phyloP scores from a whole-genome alignment of 2,113 vertebrate genomes.

The Haemorhous mexicanus region DNA sequence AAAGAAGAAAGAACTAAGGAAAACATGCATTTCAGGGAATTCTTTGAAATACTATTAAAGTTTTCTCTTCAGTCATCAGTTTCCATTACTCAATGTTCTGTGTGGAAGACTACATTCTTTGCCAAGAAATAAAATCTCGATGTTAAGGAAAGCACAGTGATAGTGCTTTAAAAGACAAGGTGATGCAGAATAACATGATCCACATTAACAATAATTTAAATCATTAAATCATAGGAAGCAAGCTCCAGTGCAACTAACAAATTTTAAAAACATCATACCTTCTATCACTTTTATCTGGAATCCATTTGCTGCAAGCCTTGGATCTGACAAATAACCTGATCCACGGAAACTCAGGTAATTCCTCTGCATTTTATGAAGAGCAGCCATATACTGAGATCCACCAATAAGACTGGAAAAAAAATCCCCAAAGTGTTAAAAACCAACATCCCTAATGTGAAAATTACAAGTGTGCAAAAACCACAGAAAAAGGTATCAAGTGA shows the following conservation, averaged over 20 bases:
- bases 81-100: background rate
- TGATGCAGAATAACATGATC: background rate
- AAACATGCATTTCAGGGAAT: background rate
- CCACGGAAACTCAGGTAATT: conserved; percentile 68
- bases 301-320: conserved; percentile 88
- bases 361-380: conserved; percentile 83
- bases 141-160: background rate
- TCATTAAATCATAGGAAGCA: background rate
- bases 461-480: background rate
- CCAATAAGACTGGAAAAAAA: conserved; percentile 78
- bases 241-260: background rate
- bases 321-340: conserved; percentile 80
- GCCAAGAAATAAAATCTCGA: background rate
- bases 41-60: background rate
- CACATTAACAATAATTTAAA: background rate
- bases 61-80: background rate
- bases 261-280: conserved; percentile 76
- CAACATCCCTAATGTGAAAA: background rate
- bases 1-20: background rate
- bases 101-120: background rate
- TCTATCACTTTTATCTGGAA: conserved; percentile 86
- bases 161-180: background rate
- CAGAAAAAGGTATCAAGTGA: background rate
- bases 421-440: background rate
- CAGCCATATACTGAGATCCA: conserved; percentile 78